Base-by-base conservation (phyloP, 2,888 invertebrate species). In the Resseliella maxima region DNA sequence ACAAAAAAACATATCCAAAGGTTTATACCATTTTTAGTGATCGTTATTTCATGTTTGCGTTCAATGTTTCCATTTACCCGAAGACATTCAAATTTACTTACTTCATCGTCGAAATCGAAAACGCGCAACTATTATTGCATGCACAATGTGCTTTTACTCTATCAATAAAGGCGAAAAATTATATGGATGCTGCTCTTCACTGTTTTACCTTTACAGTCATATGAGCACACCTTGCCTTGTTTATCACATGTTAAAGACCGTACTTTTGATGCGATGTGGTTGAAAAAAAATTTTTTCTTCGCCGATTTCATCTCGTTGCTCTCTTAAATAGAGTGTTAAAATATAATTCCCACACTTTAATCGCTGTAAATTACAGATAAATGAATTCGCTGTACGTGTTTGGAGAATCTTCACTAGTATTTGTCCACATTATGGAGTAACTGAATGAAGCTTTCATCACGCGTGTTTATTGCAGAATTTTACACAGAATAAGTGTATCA, bases 381-480 rank as follows among this genome's bases (percentile, higher is more conserved):
- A 83, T 83, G 83, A 38, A 83, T 83, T n/a, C 83, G 36, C 36
- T 83, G 72, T 72, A 72, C 72, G 72, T 72, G 83, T 83, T 83
- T 38, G 83, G 8, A 36, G 83, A 72, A 83, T 83, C 83, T 38
- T 83, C 83, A 12, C 3, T 38, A n/a, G n/a, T 83, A 38, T 83
- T 83, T 83, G 36, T 83, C 83, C 36, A 83, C 36, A 83, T 6
- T n/a, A 36, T 6, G 38, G 0, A 3, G 1, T n/a, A 21, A 10
- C 36, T 0, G 3, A 38, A n/a, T 12, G 5, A 5, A 38, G 83
- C 38, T 83, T 83, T 38, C 83, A 83, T 83, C 38, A 38, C 38
- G 31, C 72, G 83, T 83, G 41, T 83, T 83, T 36, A 83, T 83
- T 83, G 83, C n/a, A 83, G 83, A 83, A 83, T 83, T 36, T 83